These are phyloP conservation scores for Drosophila pectinifera DNA, from an alignment of 1,140 invertebrate species.

Conservation along the genomic window DNA sequence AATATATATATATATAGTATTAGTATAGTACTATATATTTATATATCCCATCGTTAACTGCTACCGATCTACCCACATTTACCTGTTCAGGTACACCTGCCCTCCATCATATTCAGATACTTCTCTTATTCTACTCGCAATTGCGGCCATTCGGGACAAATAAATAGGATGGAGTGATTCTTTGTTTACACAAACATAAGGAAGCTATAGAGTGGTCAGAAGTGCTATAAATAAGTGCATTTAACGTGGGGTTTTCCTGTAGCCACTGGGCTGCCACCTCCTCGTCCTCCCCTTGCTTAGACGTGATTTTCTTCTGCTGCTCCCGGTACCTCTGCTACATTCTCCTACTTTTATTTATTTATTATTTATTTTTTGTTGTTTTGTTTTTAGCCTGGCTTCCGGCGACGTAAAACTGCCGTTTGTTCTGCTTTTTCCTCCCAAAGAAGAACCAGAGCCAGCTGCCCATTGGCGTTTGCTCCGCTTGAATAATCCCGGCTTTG, in stretches of 20 bases:
- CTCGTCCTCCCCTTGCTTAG: slow-evolving; percentile 7
- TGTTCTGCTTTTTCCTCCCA: slow-evolving; percentile 37
- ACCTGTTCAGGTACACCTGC: slow-evolving; percentile 19
- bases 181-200: slow-evolving; percentile 43
- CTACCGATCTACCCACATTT: slow-evolving; percentile 11
- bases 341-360: slow-evolving; percentile 61
- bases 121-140: slow-evolving; percentile 2
- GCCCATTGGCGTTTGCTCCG: slow-evolving; percentile 76
- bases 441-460: slow-evolving; percentile 48
- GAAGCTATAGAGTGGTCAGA: slow-evolving; percentile 45
- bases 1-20: too few species aligned
- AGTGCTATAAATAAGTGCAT: slow-evolving; percentile 77
- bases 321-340: slow-evolving; percentile 8
- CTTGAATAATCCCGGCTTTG: slow-evolving; percentile 69
- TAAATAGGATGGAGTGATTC: slow-evolving; percentile 35
- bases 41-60: slow-evolving; percentile 11
- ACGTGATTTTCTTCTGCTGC: background rate
- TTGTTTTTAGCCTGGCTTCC: slow-evolving; percentile 66
- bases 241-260: slow-evolving; percentile 27
- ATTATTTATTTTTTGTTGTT: slow-evolving; percentile 26
- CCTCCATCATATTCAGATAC: background rate
- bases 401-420: slow-evolving; percentile 80
- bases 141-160: slow-evolving; percentile 5
- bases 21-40: too few species aligned
- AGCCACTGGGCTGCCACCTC: slow-evolving; percentile 5